Conservation (phyloP, 2,113 vertebrate species). For the Ammodytes dubius region DNA sequence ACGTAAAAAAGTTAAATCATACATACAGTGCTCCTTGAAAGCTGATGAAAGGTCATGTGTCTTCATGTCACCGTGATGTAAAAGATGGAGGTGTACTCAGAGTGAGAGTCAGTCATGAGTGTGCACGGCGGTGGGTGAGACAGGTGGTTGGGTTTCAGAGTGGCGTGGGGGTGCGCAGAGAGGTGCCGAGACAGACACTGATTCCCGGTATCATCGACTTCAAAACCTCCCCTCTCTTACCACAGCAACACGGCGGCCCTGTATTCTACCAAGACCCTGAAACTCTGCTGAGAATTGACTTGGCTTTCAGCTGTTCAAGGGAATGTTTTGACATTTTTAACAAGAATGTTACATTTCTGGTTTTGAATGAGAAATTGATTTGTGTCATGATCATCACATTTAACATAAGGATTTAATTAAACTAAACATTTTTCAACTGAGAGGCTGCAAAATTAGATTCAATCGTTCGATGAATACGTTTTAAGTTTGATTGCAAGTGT, state of each 20-base stretch:
- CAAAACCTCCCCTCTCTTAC: conserved; percentile 74
- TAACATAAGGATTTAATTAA: not conserved
- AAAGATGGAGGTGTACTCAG: conserved; percentile 74
- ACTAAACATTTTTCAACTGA: not conserved
- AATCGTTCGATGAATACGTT: not conserved
- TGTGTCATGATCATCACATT: not conserved
- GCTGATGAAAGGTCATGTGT: conserved; percentile 69
- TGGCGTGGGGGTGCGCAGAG: conserved; percentile 68
- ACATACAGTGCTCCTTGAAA: conserved; percentile 37
- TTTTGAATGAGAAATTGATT: conserved; percentile 11
- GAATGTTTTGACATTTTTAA: conserved; percentile 57
- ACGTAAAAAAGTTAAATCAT: not conserved
- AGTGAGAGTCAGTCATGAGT: conserved; percentile 85
- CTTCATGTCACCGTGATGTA: conserved; percentile 54
- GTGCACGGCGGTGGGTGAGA: conserved; percentile 64
- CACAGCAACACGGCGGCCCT: conserved; percentile 66
- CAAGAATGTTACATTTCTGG: not conserved
- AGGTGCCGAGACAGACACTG: conserved; percentile 52
- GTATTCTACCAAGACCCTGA: conserved; percentile 67
- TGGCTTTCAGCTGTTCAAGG: conserved; percentile 37
- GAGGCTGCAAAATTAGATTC: not conserved
- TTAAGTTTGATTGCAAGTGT: not conserved
- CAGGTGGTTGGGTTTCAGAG: conserved; percentile 75
- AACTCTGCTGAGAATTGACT: conserved; percentile 45
- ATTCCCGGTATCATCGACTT: conserved; percentile 74